Conservation (phyloP, 2,797 vertebrate species). For the Taeniopygia guttata region DNA sequence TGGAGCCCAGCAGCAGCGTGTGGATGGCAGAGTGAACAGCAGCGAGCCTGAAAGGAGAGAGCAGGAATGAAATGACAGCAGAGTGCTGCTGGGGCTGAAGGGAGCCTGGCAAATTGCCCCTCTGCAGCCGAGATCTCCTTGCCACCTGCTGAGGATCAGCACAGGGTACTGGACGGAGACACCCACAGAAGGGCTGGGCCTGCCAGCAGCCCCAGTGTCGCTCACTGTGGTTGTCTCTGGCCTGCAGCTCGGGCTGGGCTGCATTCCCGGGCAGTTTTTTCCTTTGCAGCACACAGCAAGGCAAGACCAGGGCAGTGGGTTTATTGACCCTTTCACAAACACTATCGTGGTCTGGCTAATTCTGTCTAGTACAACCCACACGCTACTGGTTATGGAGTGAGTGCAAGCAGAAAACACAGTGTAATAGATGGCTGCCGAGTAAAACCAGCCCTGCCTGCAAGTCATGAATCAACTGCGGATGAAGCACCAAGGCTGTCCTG, state of each 20-base stretch:
- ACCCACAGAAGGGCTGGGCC: fast-evolving
- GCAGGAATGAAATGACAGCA: fast-evolving
- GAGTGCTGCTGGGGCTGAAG: no score
- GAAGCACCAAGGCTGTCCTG: neutral
- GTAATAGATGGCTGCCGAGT: fast-evolving
- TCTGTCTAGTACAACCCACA: neutral
- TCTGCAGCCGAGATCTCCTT: fast-evolving
- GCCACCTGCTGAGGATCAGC: fast-evolving
- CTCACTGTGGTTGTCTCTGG: fast-evolving
- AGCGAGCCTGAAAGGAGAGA: neutral
- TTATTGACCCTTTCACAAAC: fast-evolving
- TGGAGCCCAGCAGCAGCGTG: fast-evolving
- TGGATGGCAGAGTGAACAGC: fast-evolving
- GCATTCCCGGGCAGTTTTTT: fast-evolving
- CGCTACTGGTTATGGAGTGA: fast-evolving
- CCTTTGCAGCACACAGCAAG: neutral
- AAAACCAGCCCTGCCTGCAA: neutral
- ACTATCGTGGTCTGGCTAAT: fast-evolving
- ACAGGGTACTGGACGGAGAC: fast-evolving
- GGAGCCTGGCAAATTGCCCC: fast-evolving
- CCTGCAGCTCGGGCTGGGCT: no score
- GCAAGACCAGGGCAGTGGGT: fast-evolving
- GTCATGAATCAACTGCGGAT: neutral
- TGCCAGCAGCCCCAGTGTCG: fast-evolving
- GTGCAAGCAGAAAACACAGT: neutral